phyloP scores from a whole-genome alignment of 2,888 invertebrate genomes.

The Noctuana brunneofusca region DNA sequence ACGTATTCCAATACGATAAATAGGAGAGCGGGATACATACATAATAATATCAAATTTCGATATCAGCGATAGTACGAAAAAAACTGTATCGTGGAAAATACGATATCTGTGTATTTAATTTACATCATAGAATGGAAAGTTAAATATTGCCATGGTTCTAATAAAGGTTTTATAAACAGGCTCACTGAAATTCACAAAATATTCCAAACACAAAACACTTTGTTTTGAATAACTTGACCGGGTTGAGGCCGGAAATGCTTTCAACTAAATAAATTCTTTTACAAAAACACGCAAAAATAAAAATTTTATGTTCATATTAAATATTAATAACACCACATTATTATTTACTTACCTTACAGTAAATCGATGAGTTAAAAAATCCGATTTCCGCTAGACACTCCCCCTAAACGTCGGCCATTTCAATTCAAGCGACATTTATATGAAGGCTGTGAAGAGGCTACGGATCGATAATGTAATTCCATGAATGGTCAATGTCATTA shows the following conservation, averaged over 20 bases:
- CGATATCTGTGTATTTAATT: background rate
- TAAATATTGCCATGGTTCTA: background rate
- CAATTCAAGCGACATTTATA: constrained; percentile 76
- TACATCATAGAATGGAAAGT: background rate
- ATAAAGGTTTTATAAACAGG: background rate
- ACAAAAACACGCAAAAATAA: background rate
- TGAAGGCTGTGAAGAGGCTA: constrained; percentile 49
- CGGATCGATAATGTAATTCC: constrained; percentile 57
- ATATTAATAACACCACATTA: constrained; percentile 35
- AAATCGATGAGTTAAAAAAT: constrained; percentile 54
- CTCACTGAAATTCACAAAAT: constrained; percentile 8
- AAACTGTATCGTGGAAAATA: background rate
- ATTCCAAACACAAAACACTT: constrained; percentile 46
- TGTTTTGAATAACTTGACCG: constrained; percentile 78
- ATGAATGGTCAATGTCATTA: background rate
- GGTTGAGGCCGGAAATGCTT: constrained; percentile 69
- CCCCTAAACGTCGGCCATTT: constrained; percentile 82
- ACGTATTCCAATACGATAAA: background rate
- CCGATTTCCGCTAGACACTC: constrained; percentile 74
- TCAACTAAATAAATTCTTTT: constrained; percentile 38
- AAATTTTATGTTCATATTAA: constrained; percentile 8
- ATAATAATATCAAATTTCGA: constrained; percentile 9
- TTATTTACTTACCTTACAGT: constrained; percentile 58
- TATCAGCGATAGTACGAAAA: background rate
- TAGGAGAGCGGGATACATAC: constrained; percentile 4